Evolutionary conservation across 2,888 invertebrate genomes (phyloP).

Genomic region (Sarcophaga subvicina): DNA sequence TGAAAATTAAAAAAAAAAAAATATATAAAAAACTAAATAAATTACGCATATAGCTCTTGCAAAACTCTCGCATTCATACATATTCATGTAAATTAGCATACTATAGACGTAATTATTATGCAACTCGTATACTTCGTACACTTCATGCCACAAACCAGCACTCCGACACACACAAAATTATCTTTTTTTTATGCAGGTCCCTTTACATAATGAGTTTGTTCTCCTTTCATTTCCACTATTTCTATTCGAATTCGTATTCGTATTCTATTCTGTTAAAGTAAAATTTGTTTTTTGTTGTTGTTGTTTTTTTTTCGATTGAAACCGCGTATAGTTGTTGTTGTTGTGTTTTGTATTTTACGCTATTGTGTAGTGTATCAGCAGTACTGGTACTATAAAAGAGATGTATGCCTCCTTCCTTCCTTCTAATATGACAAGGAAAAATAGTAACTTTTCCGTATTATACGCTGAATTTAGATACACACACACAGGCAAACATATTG

Average conservation of each 20-base stretch:
- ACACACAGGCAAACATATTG: conserved; percentile 19
- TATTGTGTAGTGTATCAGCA: conserved; percentile 13
- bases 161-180: neutral
- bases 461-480: conserved; percentile 4
- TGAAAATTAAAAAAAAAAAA: neutral
- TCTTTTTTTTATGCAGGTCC: conserved; percentile 29
- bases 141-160: neutral
- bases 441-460: conserved; percentile 14
- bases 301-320: conserved; percentile 23
- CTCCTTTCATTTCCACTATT: neutral
- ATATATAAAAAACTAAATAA: neutral
- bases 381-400: neutral
- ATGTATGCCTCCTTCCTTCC: conserved; percentile 1
- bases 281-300: neutral
- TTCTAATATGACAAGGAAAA: neutral
- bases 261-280: neutral
- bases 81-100: conserved; percentile 54
- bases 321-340: conserved; percentile 38
- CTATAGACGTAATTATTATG: conserved; percentile 52
- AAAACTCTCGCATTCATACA: conserved; percentile 30
- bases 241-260: neutral
- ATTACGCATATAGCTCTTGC: conserved; percentile 18
- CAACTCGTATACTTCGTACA: conserved; percentile 19
- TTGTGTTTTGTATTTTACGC: conserved; percentile 29
- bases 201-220: conserved; percentile 45